Percentiles rank a stretch among this genome's conserved stretches.
Evolutionary conservation across 2,797 vertebrate species (phyloP).

Genomic region (Lepus oiostolus): DNA sequence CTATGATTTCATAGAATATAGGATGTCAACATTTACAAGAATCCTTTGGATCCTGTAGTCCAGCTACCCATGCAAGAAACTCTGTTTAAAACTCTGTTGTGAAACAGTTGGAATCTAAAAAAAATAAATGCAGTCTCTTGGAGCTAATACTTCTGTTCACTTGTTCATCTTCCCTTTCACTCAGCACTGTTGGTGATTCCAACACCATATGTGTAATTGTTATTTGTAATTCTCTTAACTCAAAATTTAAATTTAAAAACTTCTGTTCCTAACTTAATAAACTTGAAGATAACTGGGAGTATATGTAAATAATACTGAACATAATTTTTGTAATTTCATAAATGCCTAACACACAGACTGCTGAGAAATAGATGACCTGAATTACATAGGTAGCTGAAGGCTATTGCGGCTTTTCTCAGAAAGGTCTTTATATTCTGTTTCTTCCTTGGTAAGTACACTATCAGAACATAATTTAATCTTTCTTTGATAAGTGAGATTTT

Average conservation of each 20-base stretch:
- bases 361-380: neutral
- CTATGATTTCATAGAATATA: neutral
- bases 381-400: neutral
- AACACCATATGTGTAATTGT: neutral
- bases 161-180: conserved; percentile 19
- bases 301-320: neutral
- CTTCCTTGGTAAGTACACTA: conserved; percentile 38
- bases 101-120: conserved; percentile 7
- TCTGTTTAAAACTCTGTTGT: neutral
- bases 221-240: conserved; percentile 35
- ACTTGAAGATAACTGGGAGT: neutral
- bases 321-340: neutral
- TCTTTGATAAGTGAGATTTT: conserved; percentile 67
- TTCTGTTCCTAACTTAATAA: conserved; percentile 38
- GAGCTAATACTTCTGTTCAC: neutral
- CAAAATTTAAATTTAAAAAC: conserved; percentile 37
- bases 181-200: neutral
- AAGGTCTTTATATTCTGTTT: conserved; percentile 15
- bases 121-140: neutral
- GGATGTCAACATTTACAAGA: neutral
- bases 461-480: conserved; percentile 69
- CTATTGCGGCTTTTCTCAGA: conserved; percentile 12
- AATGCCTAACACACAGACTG: neutral
- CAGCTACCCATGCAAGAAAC: neutral
- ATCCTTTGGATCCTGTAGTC: neutral